Evolutionary conservation across 2,113 vertebrate genomes (phyloP), one percentile per base, ranked within the genome.

Genomic region (Lophius piscatorius): DNA sequence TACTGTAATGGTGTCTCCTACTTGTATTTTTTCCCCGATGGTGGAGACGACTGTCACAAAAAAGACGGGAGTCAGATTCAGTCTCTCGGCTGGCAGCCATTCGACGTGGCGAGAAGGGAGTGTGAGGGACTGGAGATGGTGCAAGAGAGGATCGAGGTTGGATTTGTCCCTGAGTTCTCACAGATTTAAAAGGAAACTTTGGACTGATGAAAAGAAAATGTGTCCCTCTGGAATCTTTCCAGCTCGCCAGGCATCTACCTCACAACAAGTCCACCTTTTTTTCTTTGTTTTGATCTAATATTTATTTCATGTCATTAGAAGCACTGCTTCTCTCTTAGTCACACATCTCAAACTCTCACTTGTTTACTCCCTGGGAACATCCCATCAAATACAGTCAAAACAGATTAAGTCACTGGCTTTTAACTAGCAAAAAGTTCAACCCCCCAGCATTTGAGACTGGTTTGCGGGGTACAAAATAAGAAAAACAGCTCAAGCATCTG

Each of bases 121-220:
- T 34, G 59, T 44, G 74, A 50, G 63, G 60, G 50, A 63, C 64
- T 29, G 20, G 51, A 67, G 38, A 62, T 28, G 9, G 44, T 63
- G 63, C 22, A 33, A 24, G 52, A 28, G 29, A 49, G 2, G 18
- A 11, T 33, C 44, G 20, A 31, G 38, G 47, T 31, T 33, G 49
- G 48, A 58, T 67, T 63, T 76, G 71, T 69, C 70, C 54, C 49
- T 50, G 68, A 70, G 70, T 77, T 78, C 59, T 60, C 16, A 23
- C 2, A 45, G 70, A 68, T 38, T 81, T 62, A 60, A 75, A 47
- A 76, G 61, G 54, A 73, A 56, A 74, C 57, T 70, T 78, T 76
- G 72, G 76, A 74, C 62, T 76, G 76, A 86, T 74, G 70, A 81
- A 49, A 67, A 64, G 61, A 58, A 78, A 76, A 48, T 35, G 70